phyloP scores from a whole-genome alignment of 2,888 invertebrate genomes.

The Plebejus melissa region DNA sequence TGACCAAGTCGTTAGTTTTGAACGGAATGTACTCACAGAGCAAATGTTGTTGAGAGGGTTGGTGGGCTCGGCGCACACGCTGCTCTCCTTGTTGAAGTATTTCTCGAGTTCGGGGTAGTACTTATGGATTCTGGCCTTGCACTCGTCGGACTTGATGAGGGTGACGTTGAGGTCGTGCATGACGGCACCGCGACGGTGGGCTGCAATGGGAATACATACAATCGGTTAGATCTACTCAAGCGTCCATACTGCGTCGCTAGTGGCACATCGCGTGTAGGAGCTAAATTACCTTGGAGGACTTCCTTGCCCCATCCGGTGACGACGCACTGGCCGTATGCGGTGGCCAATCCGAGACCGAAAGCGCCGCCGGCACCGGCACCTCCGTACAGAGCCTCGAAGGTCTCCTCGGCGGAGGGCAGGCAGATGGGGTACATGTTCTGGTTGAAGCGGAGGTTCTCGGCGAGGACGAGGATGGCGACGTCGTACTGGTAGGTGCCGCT shows the following conservation, averaged over 20 bases:
- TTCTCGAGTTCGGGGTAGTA: slow-evolving; percentile 79
- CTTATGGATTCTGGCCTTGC: slow-evolving; percentile 77
- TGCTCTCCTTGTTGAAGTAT: slow-evolving; percentile 80
- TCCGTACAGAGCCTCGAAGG: slow-evolving; percentile 78
- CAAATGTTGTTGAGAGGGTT: slow-evolving; percentile 85
- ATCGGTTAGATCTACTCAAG: background rate
- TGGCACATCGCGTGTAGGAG: background rate
- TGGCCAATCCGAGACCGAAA: background rate
- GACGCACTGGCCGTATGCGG: slow-evolving; percentile 75
- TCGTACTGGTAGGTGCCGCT: slow-evolving; percentile 82
- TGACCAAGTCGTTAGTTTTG: background rate
- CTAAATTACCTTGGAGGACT: slow-evolving; percentile 84
- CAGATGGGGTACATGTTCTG: slow-evolving; percentile 88
- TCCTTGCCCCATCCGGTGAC: slow-evolving; percentile 92
- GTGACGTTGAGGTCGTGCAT: slow-evolving; percentile 87
- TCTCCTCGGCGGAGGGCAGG: slow-evolving; percentile 70
- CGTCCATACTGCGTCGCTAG: background rate
- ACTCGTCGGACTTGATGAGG: slow-evolving; percentile 80
- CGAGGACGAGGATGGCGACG: slow-evolving; percentile 84
- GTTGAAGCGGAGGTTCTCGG: slow-evolving; percentile 81
- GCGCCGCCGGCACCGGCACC: slow-evolving; percentile 54
- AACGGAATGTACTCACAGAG: slow-evolving; percentile 70
- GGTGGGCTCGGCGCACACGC: slow-evolving; percentile 83
- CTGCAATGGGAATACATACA: slow-evolving; percentile 61
- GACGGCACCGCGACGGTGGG: slow-evolving; percentile 84